Evolutionary conservation across 2,888 invertebrate species (phyloP).

Genomic region (Aphelenchoides bicaudatus): DNA sequence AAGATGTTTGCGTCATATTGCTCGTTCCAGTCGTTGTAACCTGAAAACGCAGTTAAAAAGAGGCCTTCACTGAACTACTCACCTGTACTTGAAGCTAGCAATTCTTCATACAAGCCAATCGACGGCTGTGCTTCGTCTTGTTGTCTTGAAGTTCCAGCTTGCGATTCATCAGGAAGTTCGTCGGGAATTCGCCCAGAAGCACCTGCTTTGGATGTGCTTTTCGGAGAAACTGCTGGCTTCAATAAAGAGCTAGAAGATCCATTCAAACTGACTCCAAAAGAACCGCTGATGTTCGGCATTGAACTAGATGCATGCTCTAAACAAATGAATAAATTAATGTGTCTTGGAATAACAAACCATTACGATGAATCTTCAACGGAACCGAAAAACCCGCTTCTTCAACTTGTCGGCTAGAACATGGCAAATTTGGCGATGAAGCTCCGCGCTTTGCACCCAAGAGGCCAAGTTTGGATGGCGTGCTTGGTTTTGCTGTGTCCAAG

Average conservation of each 20-base stretch:
- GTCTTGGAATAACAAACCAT: constrained; percentile 20
- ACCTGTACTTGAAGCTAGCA: constrained; percentile 32
- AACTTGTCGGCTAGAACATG: constrained; percentile 23
- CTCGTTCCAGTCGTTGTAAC: constrained; percentile 22
- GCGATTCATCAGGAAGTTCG: background rate
- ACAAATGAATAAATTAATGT: background rate
- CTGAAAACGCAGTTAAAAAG: constrained; percentile 23
- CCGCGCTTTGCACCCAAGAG: constrained; percentile 27
- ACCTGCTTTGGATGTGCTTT: background rate
- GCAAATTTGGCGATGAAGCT: constrained; percentile 30
- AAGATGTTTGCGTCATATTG: constrained; percentile 39
- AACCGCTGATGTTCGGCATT: constrained; percentile 27
- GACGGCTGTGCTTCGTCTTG: constrained; percentile 6
- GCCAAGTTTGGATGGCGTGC: background rate
- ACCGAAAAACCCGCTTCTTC: too few relatives aligned
- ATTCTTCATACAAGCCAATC: constrained; percentile 43
- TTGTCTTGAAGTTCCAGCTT: constrained; percentile 4
- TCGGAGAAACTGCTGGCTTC: constrained; percentile 25
- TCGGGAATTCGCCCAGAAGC: too few relatives aligned
- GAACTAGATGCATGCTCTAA: constrained; percentile 24
- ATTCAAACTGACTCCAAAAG: constrained; percentile 20
- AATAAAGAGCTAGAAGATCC: constrained; percentile 10
- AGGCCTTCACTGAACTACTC: background rate
- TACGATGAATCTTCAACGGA: constrained; percentile 20
- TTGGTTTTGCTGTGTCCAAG: too few relatives aligned